Conservation (phyloP, 92 coral and sea anemone genomes). For the Paramuricea clavata region DNA sequence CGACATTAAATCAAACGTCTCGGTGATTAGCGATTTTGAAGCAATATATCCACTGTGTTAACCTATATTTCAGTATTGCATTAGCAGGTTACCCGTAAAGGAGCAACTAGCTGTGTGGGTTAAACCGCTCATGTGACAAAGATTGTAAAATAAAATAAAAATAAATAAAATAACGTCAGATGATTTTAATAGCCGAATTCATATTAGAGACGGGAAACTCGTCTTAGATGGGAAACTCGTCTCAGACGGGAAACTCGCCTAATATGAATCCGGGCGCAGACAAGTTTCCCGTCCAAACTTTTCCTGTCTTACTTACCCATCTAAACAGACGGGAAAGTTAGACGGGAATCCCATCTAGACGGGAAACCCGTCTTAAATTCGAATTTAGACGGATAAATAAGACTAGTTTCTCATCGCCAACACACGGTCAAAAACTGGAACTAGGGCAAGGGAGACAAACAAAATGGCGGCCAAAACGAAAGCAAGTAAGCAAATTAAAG, state of each 20-base stretch:
- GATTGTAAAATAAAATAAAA: no score
- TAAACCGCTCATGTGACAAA: no score
- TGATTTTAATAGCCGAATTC: not conserved
- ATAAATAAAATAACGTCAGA: no score
- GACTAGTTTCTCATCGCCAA: not conserved
- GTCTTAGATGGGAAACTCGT: no score
- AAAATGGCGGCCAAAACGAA: conserved; percentile 18
- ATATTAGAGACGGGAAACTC: no score
- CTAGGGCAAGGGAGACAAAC: not conserved
- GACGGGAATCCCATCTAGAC: conserved; percentile 23
- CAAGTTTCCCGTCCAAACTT: not conserved
- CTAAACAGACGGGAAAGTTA: not conserved
- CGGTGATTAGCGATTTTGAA: no score
- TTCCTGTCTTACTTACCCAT: not conserved
- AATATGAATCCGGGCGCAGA: not conserved
- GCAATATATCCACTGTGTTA: no score
- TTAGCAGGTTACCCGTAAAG: no score
- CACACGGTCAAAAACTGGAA: not conserved
- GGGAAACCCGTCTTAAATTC: conserved; percentile 7
- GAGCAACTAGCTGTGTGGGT: no score
- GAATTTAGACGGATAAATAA: not conserved
- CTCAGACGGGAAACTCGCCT: no score
- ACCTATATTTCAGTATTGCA: no score
- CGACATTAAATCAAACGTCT: no score
- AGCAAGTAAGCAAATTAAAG: conserved; percentile 17